Base-by-base conservation (phyloP, 2,888 invertebrate genomes). In the Abscondita cerata region DNA sequence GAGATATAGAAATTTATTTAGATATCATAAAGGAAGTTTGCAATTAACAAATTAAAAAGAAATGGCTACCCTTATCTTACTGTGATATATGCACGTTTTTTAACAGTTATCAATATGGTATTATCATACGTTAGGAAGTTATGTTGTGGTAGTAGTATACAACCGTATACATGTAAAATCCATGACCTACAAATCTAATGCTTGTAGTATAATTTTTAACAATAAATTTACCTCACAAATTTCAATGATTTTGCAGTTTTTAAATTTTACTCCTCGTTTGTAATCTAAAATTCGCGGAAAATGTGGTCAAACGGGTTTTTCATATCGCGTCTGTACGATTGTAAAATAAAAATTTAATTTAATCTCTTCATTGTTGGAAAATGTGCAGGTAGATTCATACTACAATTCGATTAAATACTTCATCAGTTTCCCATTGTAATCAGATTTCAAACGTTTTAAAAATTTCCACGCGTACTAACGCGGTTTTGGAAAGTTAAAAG, bases 271-370 rank as follows among this genome's bases (percentile, higher is more conserved):
- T 48, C 64, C 60, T 62, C 33, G 34, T 25, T 64, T 64, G 62
- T 56, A 61, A 53, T 51, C 19, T 12, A 41, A 16, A 46, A 52
- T 61, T 58, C 56, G 64, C 61, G 62, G 66, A 65, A 62, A 62
- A 62, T 65, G 62, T 59, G 67, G 64, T 67, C 44, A 51, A 62
- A 64, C 64, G 64, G 62, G 62, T 34, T 56, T 57, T 15, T 47
- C 47, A 25, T 25, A 8, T 31, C 25, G 11, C 19, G 20, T 19
- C 19, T n/a, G n/a, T 38, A 38, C 13, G 4, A 6, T 25, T 4
- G 25, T 4, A 25, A 25, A 25, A 4, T 25, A 25, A 25, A 25
- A 4, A 25, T n/a, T 25, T 25, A 25, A 6, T 6, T 25, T 25
- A 2, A 25, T 25, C 25, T n/a, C n/a, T n/a, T n/a, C n/a, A 25